Evolutionary conservation across 2,797 vertebrate species (phyloP).

Genomic region (Uromys caudimaculatus): DNA sequence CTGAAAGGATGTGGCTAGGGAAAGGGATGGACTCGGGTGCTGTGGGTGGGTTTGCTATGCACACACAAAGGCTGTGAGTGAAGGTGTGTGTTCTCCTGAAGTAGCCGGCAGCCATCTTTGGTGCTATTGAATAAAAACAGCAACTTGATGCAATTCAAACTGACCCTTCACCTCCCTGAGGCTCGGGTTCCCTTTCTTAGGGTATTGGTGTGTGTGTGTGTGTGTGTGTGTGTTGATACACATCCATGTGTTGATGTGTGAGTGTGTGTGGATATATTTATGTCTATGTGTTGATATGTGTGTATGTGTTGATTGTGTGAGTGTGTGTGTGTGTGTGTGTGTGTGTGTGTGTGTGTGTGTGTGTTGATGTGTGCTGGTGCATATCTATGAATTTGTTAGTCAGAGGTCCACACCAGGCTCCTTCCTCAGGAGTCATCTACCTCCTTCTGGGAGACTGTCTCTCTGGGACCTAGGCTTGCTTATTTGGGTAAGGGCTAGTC

Average conservation of each 20-base stretch:
- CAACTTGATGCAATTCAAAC: background rate
- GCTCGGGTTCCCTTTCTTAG: background rate
- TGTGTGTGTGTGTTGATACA: background rate
- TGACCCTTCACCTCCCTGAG: background rate
- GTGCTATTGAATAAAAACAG: background rate
- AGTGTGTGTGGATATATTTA: background rate
- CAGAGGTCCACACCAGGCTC: background rate
- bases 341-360: background rate
- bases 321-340: background rate
- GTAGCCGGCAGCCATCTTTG: background rate
- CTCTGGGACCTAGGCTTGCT: background rate
- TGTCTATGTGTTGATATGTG: background rate
- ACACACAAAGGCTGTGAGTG: background rate
- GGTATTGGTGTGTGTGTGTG: background rate
- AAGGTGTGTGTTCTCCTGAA: background rate
- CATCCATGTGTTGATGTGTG: background rate
- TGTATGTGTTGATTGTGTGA: background rate
- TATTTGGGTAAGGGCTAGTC: background rate
- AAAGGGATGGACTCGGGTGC: background rate
- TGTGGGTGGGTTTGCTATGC: background rate
- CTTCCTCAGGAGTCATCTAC: background rate
- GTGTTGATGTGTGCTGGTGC: background rate
- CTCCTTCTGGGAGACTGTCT: background rate
- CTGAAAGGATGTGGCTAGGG: background rate
- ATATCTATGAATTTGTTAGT: background rate